A percentile compares a stretch with the other conserved stretches of the same genome.
Evolutionary conservation across 2,797 vertebrate genomes (phyloP).

Genomic region (Tokudaia tokunoshimensis): DNA sequence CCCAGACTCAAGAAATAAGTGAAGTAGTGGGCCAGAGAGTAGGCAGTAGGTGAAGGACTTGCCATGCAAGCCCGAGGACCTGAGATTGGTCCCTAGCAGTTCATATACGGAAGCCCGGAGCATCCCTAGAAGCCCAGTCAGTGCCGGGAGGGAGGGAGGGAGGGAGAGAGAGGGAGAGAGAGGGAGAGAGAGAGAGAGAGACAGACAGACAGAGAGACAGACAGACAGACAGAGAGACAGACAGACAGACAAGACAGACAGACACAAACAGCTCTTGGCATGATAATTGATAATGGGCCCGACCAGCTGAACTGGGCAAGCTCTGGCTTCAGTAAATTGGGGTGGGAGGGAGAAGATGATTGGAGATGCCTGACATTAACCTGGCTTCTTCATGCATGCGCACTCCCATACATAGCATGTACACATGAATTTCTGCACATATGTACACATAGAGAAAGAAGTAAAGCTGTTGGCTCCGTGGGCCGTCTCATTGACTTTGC

Average conservation of each 20-base stretch:
- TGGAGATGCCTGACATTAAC: background rate
- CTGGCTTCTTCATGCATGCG: background rate
- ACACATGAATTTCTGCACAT: background rate
- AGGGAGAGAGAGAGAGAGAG: no score
- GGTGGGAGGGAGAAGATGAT: background rate
- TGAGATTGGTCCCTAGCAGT: background rate
- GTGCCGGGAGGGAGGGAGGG: background rate
- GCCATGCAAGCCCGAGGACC: no score
- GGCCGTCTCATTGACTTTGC: background rate
- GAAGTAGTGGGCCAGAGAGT: background rate
- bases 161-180: no score
- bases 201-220: no score
- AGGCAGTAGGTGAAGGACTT: background rate
- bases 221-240: background rate
- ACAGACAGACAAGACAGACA: background rate
- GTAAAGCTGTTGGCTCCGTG: background rate
- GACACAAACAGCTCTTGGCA: background rate
- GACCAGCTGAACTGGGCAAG: background rate
- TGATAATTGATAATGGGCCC: background rate
- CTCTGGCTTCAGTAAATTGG: background rate
- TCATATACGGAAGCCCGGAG: no score
- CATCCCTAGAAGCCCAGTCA: background rate
- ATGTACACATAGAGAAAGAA: background rate
- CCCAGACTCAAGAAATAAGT: background rate
- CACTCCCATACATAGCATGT: background rate